These are phyloP conservation scores for Galbula dea DNA, from an alignment of 2,113 vertebrate species.

Conservation along the genomic window DNA sequence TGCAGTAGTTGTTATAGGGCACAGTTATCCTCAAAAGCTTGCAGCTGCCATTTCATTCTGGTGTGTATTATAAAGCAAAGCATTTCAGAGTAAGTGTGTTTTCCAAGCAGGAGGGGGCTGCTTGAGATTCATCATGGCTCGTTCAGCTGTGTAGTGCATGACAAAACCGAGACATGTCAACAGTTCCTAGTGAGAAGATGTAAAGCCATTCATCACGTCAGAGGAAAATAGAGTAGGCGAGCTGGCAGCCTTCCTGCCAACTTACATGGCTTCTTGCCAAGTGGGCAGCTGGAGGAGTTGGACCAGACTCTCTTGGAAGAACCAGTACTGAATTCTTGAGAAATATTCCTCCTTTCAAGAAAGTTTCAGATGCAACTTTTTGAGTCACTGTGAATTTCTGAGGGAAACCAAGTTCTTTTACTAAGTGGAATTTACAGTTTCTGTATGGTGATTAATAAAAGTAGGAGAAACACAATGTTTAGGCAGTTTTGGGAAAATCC, in stretches of 20 bases:
- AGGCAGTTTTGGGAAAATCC: neutral
- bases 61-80: neutral
- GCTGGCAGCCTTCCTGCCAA: conserved; percentile 33
- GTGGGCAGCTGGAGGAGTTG: conserved; percentile 40
- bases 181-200: conserved; percentile 31
- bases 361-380: conserved; percentile 5
- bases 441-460: neutral
- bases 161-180: conserved; percentile 23
- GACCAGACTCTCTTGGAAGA: neutral
- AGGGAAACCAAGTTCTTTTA: neutral
- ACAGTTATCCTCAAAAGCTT: neutral
- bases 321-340: neutral
- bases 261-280: neutral
- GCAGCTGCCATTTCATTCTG: neutral
- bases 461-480: neutral
- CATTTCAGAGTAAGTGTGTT: neutral
- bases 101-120: conserved; percentile 1
- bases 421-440: neutral
- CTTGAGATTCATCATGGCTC: conserved; percentile 2
- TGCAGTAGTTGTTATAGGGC: neutral
- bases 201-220: conserved; percentile 18
- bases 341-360: neutral
- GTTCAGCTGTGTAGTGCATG: conserved; percentile 7
- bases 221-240: conserved; percentile 9
- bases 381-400: neutral